Percentiles rank a stretch among this genome's conserved stretches.
Evolutionary conservation across 2,888 invertebrate species (phyloP).

Genomic region (Coecobrya sp.): DNA sequence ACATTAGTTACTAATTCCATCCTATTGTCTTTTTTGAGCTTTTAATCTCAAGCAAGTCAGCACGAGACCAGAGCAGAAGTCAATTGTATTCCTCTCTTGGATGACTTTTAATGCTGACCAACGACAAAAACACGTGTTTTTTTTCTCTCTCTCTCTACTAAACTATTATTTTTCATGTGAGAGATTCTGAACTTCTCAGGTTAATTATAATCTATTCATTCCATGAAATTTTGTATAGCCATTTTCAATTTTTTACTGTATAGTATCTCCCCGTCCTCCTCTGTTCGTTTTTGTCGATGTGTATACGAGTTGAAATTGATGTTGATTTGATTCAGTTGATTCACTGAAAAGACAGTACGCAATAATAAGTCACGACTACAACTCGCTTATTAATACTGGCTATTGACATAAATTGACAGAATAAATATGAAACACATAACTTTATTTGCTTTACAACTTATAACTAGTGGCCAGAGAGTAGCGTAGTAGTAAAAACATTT

Average conservation of each 20-base stretch:
- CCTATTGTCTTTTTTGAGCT: constrained; percentile 18
- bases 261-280: no score
- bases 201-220: neutral
- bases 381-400: neutral
- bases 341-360: no score
- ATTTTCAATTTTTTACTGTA: neutral
- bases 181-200: no score
- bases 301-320: no score
- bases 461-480: neutral
- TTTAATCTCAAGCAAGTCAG: neutral
- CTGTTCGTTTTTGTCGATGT: no score
- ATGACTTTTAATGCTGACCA: neutral
- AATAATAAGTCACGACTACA: neutral
- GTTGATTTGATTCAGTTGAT: no score
- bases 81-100: neutral
- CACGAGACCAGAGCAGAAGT: neutral
- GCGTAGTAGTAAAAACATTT: neutral
- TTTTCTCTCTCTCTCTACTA: neutral
- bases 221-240: neutral
- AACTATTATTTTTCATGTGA: no score
- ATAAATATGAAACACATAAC: constrained; percentile 32
- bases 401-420: constrained; percentile 28
- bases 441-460: neutral
- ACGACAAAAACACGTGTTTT: neutral
- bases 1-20: neutral